Evolutionary conservation across 2,113 vertebrate species (phyloP), one percentile per base, ranked within the genome.

Genomic region (Rafetus swinhoei): DNA sequence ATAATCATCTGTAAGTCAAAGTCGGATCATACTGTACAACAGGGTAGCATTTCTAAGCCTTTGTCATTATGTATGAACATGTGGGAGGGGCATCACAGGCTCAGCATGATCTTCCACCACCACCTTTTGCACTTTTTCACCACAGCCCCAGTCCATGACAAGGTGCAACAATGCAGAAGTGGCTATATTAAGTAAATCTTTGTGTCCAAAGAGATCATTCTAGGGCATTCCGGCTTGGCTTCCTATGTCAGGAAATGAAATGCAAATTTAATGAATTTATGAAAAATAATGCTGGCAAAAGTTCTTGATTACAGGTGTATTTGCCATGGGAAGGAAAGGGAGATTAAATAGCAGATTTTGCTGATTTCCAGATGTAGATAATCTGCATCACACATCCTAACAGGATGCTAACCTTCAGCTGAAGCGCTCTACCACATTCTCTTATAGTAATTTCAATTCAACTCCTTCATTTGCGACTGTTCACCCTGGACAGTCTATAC

Each of bases 31-130:
- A 3, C 9, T 5, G 2, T 39, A 74, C 87, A 69, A 81, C 79
- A 18, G 59, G 52, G 52, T 69, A 45, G 29, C 22, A 86, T 94
- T 91, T 93, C 93, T 85, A 76, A 74, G 83, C 82, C 69, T 53
- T 79, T 55, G 24, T 82, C 18, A 35, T 79, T 89, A 72, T 65
- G 76, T 59, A 29, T 1, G 24, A 74, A 82, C 53, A 86, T 15
- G 13, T 72, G 45, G 95, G 90, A 95, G 74, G 87, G 55, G 72
- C 65, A 93, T 77, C 57, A 29, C 50, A 7, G 14, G 56, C 88
- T 79, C 76, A 81, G 52, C 3, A 39, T 91, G 86, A 95, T 94
- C 82, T 79, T 77, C 90, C 88, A 95, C 87, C 90, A 95, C 92
- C 52, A 53, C 82, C 1, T 2, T 72, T 19, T 7, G 72, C 0